Percentiles rank a stretch among this genome's conserved stretches.
These are phyloP conservation scores for Procavia capensis DNA, from an alignment of 2,113 vertebrate genomes.

Conservation along the genomic window DNA sequence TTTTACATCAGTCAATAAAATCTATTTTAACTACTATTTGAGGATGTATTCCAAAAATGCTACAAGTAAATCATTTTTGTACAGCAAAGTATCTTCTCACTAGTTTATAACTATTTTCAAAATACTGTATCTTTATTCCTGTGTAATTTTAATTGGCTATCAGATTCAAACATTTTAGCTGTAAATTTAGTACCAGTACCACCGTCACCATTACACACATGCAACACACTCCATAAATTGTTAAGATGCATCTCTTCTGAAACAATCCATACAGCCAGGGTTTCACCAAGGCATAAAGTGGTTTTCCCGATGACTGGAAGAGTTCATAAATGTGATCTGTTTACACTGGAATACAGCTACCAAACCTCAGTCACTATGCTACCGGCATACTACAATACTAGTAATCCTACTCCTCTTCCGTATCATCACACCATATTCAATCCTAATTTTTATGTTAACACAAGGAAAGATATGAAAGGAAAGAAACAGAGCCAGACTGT, in stretches of 20 bases:
- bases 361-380: background rate
- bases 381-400: background rate
- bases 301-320: background rate
- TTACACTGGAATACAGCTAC: background rate
- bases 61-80: constrained; percentile 2
- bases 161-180: background rate
- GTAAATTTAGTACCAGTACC: constrained; percentile 20
- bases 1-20: constrained; percentile 46
- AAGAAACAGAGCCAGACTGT: constrained; percentile 3
- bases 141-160: constrained; percentile 28
- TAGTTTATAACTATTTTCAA: constrained; percentile 1
- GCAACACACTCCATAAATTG: background rate
- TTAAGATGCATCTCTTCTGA: background rate
- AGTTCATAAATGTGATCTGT: background rate
- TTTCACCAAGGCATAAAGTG: background rate
- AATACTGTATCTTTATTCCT: constrained; percentile 21
- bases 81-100: background rate
- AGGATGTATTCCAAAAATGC: constrained; percentile 11
- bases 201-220: background rate
- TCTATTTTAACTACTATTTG: background rate
- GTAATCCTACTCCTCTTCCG: background rate
- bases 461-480: background rate
- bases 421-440: background rate
- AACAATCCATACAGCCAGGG: background rate
- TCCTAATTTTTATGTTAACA: constrained; percentile 8